These are phyloP conservation scores for Sphenodon punctatus DNA, from an alignment of 2,797 vertebrate species.

Conservation along the genomic window DNA sequence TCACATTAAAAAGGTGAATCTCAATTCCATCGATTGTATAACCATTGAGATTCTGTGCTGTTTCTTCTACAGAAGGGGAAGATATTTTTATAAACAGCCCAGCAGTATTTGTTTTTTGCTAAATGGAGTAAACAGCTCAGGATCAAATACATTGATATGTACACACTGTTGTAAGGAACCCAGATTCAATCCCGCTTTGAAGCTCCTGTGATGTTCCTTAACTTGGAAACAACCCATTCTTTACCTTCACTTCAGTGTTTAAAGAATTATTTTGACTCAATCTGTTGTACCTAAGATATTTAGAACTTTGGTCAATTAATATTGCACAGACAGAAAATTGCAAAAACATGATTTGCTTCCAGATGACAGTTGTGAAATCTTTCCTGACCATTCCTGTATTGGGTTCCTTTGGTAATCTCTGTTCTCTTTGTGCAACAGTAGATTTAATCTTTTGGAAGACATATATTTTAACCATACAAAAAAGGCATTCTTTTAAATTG, in stretches of 20 bases:
- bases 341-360: not conserved
- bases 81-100: not conserved
- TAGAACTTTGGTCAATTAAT: not conserved
- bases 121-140: not conserved
- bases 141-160: not conserved
- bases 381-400: not conserved
- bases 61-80: too few relatives aligned
- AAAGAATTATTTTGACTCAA: not conserved
- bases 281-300: not conserved
- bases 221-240: not conserved
- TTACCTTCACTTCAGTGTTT: not conserved
- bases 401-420: not conserved
- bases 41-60: not conserved
- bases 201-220: not conserved
- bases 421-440: not conserved
- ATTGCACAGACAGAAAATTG: not conserved
- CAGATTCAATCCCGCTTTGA: not conserved
- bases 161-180: not conserved
- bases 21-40: not conserved
- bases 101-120: not conserved
- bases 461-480: not conserved
- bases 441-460: not conserved
- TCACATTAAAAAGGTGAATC: not conserved
- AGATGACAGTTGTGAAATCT: not conserved
- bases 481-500: not conserved